Evolutionary conservation across 2,113 vertebrate species (phyloP).

Genomic region (Laticauda colubrina): DNA sequence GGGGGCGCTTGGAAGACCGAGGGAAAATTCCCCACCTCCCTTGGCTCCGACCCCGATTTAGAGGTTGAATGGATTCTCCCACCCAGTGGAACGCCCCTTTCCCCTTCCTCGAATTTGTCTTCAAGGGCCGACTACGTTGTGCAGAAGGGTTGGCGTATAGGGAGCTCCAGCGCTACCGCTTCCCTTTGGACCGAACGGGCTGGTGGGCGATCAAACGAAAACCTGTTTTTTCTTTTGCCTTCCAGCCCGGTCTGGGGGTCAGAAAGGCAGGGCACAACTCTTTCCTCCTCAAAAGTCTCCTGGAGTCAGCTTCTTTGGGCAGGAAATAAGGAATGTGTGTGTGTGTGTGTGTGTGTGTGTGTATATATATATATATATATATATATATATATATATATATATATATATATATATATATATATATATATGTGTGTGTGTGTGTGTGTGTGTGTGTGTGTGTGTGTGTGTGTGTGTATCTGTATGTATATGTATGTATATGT

Average conservation of each 20-base stretch:
- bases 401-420: no score
- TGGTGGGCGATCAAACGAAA: not conserved
- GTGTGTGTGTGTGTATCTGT: not conserved
- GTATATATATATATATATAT: no score
- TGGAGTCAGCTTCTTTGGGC: not conserved
- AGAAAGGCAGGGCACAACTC: not conserved
- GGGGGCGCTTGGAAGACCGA: fast-evolving
- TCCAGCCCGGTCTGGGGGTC: not conserved
- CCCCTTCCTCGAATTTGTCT: not conserved
- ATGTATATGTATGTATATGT: no score
- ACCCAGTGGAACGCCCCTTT: not conserved
- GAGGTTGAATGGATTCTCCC: slow-evolving; percentile 34
- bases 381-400: no score
- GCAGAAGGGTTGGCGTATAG: not conserved
- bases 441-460: not conserved
- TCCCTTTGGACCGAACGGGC: not conserved
- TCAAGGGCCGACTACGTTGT: not conserved
- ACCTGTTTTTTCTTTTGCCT: not conserved
- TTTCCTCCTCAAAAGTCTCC: not conserved
- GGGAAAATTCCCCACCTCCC: not conserved
- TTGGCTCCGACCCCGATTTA: slow-evolving; percentile 12
- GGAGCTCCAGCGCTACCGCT: not conserved
- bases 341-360: not conserved
- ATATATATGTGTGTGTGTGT: not conserved
- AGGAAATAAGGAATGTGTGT: not conserved